Percentiles rank a stretch among this genome's conserved stretches.
Conservation (phyloP, 2,888 invertebrate species). For the Polyommatus iphigenia region DNA sequence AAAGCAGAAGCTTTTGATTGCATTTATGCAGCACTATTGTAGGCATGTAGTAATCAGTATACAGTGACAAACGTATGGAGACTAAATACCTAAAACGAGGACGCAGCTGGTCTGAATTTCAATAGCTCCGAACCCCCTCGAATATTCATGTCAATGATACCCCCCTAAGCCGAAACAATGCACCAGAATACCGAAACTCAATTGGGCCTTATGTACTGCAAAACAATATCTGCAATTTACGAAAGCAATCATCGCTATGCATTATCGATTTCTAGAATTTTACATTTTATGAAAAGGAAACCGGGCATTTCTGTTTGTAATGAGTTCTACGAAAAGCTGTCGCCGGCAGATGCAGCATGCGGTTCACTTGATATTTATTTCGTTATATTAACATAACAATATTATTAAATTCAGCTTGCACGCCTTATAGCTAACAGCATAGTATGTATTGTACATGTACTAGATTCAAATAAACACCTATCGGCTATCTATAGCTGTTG, state of each 20-base stretch:
- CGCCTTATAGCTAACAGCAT: no score
- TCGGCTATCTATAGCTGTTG: no score
- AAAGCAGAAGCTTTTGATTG: background rate
- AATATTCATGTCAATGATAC: background rate
- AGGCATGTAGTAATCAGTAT: background rate
- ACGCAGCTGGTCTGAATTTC: background rate
- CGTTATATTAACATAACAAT: background rate
- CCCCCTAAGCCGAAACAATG: background rate
- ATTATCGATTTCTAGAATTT: background rate
- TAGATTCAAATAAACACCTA: no score
- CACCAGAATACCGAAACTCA: background rate
- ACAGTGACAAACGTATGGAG: background rate
- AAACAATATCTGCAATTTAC: conserved; percentile 4
- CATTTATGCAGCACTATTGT: background rate
- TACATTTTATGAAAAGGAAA: background rate
- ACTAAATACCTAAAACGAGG: background rate
- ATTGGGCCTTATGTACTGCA: background rate
- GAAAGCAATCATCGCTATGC: background rate
- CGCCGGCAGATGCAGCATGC: background rate
- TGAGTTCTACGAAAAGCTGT: background rate
- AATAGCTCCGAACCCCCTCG: background rate
- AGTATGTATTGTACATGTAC: no score
- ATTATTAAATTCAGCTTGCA: no score
- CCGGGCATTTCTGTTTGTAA: background rate
- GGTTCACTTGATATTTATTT: background rate